These are phyloP conservation scores for Holothuria leucospilota DNA, from an alignment of 53 echinoderm and acorn worm species.

Conservation along the genomic window DNA sequence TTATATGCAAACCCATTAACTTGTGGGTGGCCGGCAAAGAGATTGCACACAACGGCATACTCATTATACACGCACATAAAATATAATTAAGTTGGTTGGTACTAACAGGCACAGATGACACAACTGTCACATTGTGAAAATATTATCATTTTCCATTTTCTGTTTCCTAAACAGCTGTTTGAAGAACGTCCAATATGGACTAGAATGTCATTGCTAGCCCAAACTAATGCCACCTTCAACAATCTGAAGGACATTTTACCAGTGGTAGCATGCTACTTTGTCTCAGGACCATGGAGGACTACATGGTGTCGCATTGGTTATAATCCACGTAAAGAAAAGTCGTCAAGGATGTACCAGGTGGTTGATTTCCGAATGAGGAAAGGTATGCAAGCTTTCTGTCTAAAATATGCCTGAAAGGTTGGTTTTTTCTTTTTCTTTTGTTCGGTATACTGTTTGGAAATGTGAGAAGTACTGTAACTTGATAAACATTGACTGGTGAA, in stretches of 20 bases:
- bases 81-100: too few species aligned
- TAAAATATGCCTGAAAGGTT: too few species aligned
- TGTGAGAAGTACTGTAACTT: background rate
- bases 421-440: too few species aligned
- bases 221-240: constrained; percentile 46
- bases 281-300: constrained; percentile 90
- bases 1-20: too few species aligned
- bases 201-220: constrained; percentile 70
- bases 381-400: constrained; percentile 39
- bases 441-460: too few species aligned
- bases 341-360: constrained; percentile 77
- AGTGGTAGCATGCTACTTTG: constrained; percentile 76
- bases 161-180: constrained; percentile 63
- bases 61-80: too few species aligned
- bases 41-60: too few species aligned
- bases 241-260: constrained; percentile 76
- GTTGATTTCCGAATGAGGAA: constrained; percentile 90
- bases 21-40: too few species aligned
- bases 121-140: too few species aligned
- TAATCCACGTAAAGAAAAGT: constrained; percentile 73
- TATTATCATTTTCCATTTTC: too few species aligned
- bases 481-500: background rate
- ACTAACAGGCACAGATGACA: too few species aligned
- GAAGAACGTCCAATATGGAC: constrained; percentile 87
- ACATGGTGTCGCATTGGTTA: constrained; percentile 85